Evolutionary conservation across 2,888 invertebrate genomes (phyloP), one percentile per base, ranked within the genome.

Genomic region (Apoderus coryli): DNA sequence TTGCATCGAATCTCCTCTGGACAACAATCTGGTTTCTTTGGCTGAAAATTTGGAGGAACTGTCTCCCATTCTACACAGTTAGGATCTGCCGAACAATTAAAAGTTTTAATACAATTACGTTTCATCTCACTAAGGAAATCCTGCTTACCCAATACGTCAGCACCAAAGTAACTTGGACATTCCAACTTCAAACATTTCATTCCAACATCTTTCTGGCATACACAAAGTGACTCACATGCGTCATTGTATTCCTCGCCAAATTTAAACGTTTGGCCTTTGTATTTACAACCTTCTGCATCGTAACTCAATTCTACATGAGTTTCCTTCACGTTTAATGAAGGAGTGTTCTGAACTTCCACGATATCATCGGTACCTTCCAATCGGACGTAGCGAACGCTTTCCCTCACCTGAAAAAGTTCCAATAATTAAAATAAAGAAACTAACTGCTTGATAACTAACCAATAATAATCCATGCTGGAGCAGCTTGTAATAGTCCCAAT

Each of bases 41-140:
- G 72, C 2, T 64, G 61, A 39, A 77, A 76, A 47, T 73, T 62
- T 0, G 74, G 67, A 0, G 84, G 84, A 12, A 73, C 75, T 0
- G 81, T 76, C 36, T 85, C 85, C 89, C 89, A 89, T 40, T 77
- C 72, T 5, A 88, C 63, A 49, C 89, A 90, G 36, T 77, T 72
- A 1, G 85, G 78, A 47, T 86, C 81, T 25, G 25, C 19, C 7
- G n/a, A 19, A 7, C 6, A 19, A 19, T 7, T 7, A 19, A 19
- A 7, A 19, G n/a, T 7, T 19, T n/a, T n/a, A n/a, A n/a, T n/a
- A n/a, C n/a, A n/a, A n/a, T n/a, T n/a, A n/a, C n/a, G n/a, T n/a
- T n/a, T n/a, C n/a, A n/a, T n/a, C n/a, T n/a, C n/a, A n/a, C n/a
- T n/a, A n/a, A n/a, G n/a, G n/a, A n/a, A n/a, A 4, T 3, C 16